Conservation (phyloP, 2,113 vertebrate species). For the Propithecus coquereli region DNA sequence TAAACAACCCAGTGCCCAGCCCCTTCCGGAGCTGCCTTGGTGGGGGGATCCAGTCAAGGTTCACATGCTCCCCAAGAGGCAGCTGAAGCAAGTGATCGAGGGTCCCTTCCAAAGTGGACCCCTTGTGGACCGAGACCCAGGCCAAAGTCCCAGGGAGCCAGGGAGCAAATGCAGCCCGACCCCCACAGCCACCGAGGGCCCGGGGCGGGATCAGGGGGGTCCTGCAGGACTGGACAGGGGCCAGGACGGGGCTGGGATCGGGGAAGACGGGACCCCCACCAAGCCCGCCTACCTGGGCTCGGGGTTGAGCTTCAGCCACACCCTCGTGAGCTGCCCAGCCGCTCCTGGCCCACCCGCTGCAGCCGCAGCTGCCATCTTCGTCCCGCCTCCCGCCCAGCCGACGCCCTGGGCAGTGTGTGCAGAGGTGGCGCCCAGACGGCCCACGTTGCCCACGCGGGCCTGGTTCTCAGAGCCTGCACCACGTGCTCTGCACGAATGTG, state of each 20-base stretch:
- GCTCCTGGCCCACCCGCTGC: not conserved
- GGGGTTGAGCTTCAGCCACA: not conserved
- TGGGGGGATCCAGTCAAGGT: not conserved
- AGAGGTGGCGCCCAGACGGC: fast-evolving
- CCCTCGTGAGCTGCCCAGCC: not conserved
- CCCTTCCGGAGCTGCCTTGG: not conserved
- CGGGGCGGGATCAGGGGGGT: not conserved
- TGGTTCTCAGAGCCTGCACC: not conserved
- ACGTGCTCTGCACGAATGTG: no score
- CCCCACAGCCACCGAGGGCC: fast-evolving
- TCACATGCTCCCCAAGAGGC: not conserved
- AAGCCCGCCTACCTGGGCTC: not conserved
- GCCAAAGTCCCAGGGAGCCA: not conserved
- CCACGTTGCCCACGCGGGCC: not conserved
- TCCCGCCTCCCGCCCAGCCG: not conserved
- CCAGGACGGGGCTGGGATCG: not conserved
- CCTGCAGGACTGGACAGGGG: not conserved
- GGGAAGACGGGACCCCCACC: no score
- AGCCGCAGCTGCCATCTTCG: not conserved
- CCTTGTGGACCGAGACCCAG: no score
- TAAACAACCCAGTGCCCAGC: not conserved
- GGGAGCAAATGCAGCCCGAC: not conserved
- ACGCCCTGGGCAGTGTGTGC: fast-evolving
- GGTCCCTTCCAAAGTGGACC: not conserved
- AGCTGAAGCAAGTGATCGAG: not conserved